Base-by-base conservation (phyloP, 92 coral and sea anemone genomes). In the Actinostola sp. region DNA sequence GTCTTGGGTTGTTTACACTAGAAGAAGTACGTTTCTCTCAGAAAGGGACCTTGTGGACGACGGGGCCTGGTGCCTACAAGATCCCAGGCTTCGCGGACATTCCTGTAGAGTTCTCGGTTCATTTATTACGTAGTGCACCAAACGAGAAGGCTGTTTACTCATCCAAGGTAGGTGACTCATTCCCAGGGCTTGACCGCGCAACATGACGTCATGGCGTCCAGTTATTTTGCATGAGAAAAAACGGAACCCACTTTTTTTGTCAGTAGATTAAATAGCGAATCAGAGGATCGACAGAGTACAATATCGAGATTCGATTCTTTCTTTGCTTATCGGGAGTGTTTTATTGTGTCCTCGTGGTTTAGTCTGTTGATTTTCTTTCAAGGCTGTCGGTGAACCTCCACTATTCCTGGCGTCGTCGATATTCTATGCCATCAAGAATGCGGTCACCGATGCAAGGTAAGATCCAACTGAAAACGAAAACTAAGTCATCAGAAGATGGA, bases 371-470 rank as follows among this genome's bases (percentile, higher is more conserved):
- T n/a, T n/a, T n/a, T n/a, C n/a, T n/a, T 48, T 60, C 2, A 31
- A 90, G 96, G 96, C 96, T 48, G 96, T 90, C 9, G 96, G 96
- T 16, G 96, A 90, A 68, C 96, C 96, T 32, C 92, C 96, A 0
- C 54, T 90, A 21, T 87, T 90, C 73, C 69, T 90, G 39, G 96
- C 96, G 21, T 66, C 96, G 0, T 90, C 96, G 2, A 88, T 87
- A 66, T 90, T 90, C 68, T 90, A 79, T 51, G 96, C 96, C 64
- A 90, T 90, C 74, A 90, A 90, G 73, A 88, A 90, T 72, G 96
- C 96, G 48, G 70, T 90, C 13, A 79, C 48, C 31, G 79, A 64
- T 46, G 92, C 96, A 26, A 86, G 96, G 96, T 90, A 50, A 73
- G n/a, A n/a, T n/a, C n/a, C n/a, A n/a, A n/a, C n/a, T n/a, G n/a